These are phyloP conservation scores for Sylvia atricapilla DNA, from an alignment of 2,113 vertebrate genomes.

Conservation along the genomic window DNA sequence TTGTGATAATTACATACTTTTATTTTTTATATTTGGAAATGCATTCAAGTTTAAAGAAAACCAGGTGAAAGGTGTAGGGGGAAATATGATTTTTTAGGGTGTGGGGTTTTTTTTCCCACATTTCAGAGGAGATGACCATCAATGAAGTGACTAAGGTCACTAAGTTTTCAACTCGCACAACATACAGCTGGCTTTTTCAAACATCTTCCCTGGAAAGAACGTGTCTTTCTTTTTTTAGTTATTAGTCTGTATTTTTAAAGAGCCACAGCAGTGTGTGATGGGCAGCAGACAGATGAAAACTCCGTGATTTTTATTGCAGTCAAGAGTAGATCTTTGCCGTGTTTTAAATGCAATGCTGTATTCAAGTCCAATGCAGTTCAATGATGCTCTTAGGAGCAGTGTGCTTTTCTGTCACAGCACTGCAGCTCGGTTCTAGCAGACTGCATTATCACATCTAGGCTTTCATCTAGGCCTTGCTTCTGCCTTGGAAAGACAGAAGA, in stretches of 20 bases:
- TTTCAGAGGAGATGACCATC: background rate
- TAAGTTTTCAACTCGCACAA: rapidly evolving
- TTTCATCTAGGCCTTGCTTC: background rate
- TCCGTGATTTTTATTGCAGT: background rate
- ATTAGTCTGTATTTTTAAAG: background rate
- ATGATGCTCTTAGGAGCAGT: rapidly evolving
- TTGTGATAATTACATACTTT: background rate
- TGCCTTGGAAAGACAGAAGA: background rate
- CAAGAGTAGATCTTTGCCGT: background rate
- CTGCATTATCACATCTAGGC: background rate
- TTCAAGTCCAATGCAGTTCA: rapidly evolving
- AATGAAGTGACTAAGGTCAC: background rate
- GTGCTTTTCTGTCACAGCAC: background rate
- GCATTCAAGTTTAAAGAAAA: background rate
- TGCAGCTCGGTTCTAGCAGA: background rate
- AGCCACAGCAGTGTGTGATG: background rate
- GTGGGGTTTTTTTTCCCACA: background rate
- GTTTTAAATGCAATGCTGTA: background rate
- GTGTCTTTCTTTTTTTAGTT: background rate
- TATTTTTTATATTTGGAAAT: background rate
- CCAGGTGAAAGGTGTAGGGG: background rate
- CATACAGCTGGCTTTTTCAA: background rate
- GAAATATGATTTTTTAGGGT: rapidly evolving
- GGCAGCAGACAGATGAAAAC: background rate
- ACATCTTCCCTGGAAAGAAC: background rate